Percentiles rank a stretch among this genome's conserved stretches.
Conservation (phyloP, 1,140 invertebrate genomes). For the Euglossa dilemma region DNA sequence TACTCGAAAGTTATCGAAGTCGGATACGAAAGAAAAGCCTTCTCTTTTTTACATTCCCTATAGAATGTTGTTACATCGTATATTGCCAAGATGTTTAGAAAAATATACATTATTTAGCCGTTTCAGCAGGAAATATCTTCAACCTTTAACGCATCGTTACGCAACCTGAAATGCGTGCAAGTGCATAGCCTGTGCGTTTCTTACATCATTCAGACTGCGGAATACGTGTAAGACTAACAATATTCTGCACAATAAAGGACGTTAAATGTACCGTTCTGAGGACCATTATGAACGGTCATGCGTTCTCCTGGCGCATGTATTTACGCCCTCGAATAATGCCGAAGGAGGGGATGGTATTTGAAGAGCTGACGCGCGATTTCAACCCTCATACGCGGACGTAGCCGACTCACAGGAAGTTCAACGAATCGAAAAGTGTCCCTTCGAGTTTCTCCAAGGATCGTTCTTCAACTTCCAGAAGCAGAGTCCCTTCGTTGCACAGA, state of each 20-base stretch:
- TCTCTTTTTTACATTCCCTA: too few species aligned
- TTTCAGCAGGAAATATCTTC: not conserved
- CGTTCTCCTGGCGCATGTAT: slow-evolving; percentile 67
- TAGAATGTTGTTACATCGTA: not conserved
- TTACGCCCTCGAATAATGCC: slow-evolving; percentile 32
- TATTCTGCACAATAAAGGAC: not conserved
- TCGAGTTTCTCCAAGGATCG: not conserved
- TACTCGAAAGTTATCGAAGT: not conserved
- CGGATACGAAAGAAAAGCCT: not conserved
- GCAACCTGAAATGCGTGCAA: not conserved
- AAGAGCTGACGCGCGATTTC: slow-evolving; percentile 69
- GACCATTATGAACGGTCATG: slow-evolving; percentile 58
- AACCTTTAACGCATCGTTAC: not conserved
- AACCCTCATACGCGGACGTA: slow-evolving; percentile 60
- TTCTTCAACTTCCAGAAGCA: not conserved
- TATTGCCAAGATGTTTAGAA: not conserved
- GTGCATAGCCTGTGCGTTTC: not conserved
- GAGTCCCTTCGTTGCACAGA: not conserved
- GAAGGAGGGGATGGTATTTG: slow-evolving; percentile 69
- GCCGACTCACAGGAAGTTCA: not conserved
- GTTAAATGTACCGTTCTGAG: slow-evolving; percentile 42
- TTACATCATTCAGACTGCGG: not conserved
- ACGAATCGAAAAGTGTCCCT: not conserved
- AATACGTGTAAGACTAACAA: slow-evolving; percentile 1
- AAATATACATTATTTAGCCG: not conserved